phyloP scores from a whole-genome alignment of 2,888 invertebrate species.

The Colostygia pectinataria region DNA sequence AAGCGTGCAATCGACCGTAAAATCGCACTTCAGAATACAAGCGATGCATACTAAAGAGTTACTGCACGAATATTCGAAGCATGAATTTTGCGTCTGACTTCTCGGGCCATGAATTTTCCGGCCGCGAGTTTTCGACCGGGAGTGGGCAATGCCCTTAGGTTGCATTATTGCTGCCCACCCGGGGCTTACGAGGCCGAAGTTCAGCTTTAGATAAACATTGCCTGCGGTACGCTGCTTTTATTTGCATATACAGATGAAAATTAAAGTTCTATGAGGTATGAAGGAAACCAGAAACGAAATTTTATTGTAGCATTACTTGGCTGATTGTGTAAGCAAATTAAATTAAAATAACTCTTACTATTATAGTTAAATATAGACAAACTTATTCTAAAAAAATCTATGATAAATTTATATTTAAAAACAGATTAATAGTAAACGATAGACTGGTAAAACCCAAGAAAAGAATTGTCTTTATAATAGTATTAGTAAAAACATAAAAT shows the following conservation, averaged over 20 bases:
- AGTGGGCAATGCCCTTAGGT: constrained; percentile 19
- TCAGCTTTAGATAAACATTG: constrained; percentile 19
- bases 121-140: constrained; percentile 15
- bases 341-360: too few relatives aligned
- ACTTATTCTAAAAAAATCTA: too few relatives aligned
- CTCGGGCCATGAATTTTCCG: constrained; percentile 17
- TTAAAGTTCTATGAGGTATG: not conserved
- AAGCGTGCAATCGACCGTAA: constrained; percentile 19
- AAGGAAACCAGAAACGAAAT: too few relatives aligned
- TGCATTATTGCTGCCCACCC: constrained; percentile 19
- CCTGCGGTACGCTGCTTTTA: constrained; percentile 11
- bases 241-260: not conserved
- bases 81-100: constrained; percentile 18
- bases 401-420: too few relatives aligned
- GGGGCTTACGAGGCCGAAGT: constrained; percentile 12
- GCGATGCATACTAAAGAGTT: constrained; percentile 17
- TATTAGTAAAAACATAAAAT: too few relatives aligned
- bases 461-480: too few relatives aligned
- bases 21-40: constrained; percentile 13
- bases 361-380: too few relatives aligned
- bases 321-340: too few relatives aligned
- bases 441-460: too few relatives aligned
- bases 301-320: too few relatives aligned
- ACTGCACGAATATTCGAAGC: constrained; percentile 4
- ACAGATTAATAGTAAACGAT: too few relatives aligned